A percentile compares a stretch with the other conserved stretches of the same genome.
These are phyloP conservation scores for Ailuropoda melanoleuca DNA, from an alignment of 2,113 vertebrate species.

Conservation along the genomic window DNA sequence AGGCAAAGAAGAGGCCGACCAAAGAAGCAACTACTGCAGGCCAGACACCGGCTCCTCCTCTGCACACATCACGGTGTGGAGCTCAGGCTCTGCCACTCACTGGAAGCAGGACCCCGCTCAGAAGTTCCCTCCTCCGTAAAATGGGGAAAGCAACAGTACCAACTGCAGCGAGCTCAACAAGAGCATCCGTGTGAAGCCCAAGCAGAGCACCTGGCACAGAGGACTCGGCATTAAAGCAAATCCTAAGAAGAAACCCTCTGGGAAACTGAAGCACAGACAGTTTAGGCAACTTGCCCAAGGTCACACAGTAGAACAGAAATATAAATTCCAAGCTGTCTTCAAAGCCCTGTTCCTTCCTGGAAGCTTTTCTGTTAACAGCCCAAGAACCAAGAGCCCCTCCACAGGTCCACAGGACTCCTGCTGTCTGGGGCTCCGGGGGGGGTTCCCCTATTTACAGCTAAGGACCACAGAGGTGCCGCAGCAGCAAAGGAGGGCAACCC, in stretches of 20 bases:
- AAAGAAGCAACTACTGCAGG: accelerated
- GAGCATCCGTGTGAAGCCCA: neutral
- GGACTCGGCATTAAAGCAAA: neutral
- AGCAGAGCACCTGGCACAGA: neutral
- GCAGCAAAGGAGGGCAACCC: neutral
- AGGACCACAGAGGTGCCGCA: constrained; percentile 40
- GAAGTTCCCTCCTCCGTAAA: neutral
- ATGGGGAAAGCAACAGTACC: accelerated
- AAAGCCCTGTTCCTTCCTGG: neutral
- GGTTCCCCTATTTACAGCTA: neutral
- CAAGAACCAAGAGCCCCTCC: neutral
- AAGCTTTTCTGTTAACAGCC: neutral
- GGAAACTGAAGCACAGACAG: neutral
- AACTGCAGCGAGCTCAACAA: accelerated
- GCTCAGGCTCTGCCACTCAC: neutral
- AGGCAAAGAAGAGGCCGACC: neutral
- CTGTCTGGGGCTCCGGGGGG: neutral
- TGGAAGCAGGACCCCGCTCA: neutral
- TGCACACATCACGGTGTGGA: accelerated
- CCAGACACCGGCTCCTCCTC: neutral
- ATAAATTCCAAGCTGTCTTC: neutral
- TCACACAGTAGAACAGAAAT: neutral
- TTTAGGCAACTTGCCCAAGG: neutral
- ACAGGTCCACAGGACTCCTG: neutral
- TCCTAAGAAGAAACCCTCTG: neutral